Evolutionary conservation across 2,797 vertebrate species (phyloP).

Genomic region (Leptatherina wallacei): DNA sequence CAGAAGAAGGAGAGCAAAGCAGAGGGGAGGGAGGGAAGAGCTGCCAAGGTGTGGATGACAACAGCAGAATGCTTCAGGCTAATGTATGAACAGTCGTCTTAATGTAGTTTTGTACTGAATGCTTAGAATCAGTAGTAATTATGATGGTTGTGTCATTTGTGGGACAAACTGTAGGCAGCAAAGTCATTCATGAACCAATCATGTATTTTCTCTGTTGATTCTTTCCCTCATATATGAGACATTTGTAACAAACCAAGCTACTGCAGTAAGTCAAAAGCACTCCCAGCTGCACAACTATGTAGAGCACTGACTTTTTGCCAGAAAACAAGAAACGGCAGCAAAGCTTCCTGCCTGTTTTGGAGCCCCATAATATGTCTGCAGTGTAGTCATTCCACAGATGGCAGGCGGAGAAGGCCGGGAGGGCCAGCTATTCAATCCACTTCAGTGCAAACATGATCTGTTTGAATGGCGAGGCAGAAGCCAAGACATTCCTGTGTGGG

Average conservation of each 20-base stretch:
- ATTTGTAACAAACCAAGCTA: slow-evolving; percentile 34
- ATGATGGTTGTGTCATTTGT: slow-evolving; percentile 24
- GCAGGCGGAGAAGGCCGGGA: slow-evolving; percentile 64
- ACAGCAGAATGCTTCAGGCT: slow-evolving; percentile 46
- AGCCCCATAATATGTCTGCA: slow-evolving; percentile 57
- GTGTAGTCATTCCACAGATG: slow-evolving; percentile 74
- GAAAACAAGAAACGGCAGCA: slow-evolving; percentile 47
- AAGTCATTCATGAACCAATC: slow-evolving; percentile 46
- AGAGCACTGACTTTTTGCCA: slow-evolving; percentile 18
- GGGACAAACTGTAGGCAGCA: slow-evolving; percentile 36
- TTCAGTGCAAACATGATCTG: slow-evolving; percentile 76
- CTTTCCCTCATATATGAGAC: slow-evolving; percentile 35
- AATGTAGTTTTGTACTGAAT: slow-evolving; percentile 21
- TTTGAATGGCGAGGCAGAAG: slow-evolving; percentile 67
- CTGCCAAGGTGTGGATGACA: slow-evolving; percentile 63
- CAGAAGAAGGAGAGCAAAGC: slow-evolving; percentile 21
- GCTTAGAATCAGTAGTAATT: slow-evolving; percentile 54
- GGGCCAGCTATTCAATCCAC: slow-evolving; percentile 68
- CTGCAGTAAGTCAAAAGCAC: slow-evolving; percentile 25
- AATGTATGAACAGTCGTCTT: slow-evolving; percentile 24
- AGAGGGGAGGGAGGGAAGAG: slow-evolving; percentile 24
- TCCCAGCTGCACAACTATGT: slow-evolving; percentile 48
- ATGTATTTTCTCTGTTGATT: slow-evolving; percentile 35
- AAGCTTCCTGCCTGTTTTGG: slow-evolving; percentile 54
- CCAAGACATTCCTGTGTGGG: slow-evolving; percentile 80